Evolutionary conservation across 1,140 invertebrate genomes (phyloP).

Genomic region (Agrilus planipennis): DNA sequence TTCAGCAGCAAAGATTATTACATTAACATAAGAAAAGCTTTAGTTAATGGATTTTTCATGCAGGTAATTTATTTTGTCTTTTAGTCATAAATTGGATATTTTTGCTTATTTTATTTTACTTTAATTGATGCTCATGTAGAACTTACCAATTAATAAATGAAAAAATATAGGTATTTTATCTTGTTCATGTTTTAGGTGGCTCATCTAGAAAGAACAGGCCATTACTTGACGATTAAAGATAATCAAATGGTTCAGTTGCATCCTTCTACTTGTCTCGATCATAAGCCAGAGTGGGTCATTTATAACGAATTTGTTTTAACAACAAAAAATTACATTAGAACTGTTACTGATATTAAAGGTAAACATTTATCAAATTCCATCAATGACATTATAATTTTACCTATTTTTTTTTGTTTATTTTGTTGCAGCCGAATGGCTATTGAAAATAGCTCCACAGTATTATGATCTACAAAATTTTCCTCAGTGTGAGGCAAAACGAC

Average conservation of each 20-base stretch:
- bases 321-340: conserved; percentile 98
- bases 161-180: background rate
- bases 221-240: conserved; percentile 98
- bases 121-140: no score
- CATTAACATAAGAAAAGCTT: conserved; percentile 94
- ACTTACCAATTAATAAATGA: background rate
- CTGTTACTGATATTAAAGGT: conserved; percentile 98
- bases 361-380: conserved; percentile 34
- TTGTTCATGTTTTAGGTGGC: conserved; percentile 54
- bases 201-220: conserved; percentile 88
- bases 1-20: conserved; percentile 99
- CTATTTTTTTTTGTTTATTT: conserved; percentile 1
- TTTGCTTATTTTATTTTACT: background rate
- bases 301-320: conserved; percentile 99
- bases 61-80: conserved; percentile 54
- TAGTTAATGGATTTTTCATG: conserved; percentile 99
- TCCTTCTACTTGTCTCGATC: conserved; percentile 96
- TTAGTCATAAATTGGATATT: conserved; percentile 4
- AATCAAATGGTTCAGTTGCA: conserved; percentile 98
- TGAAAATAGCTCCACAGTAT: conserved; percentile 93
- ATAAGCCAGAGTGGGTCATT: conserved; percentile 99
- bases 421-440: conserved; percentile 79
- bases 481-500: conserved; percentile 89
- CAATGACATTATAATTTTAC: background rate
- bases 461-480: conserved; percentile 98